A percentile compares a stretch with the other conserved stretches of the same genome.
phyloP scores from a whole-genome alignment of 2,888 invertebrate genomes.

The Chydorus sphaericus region DNA sequence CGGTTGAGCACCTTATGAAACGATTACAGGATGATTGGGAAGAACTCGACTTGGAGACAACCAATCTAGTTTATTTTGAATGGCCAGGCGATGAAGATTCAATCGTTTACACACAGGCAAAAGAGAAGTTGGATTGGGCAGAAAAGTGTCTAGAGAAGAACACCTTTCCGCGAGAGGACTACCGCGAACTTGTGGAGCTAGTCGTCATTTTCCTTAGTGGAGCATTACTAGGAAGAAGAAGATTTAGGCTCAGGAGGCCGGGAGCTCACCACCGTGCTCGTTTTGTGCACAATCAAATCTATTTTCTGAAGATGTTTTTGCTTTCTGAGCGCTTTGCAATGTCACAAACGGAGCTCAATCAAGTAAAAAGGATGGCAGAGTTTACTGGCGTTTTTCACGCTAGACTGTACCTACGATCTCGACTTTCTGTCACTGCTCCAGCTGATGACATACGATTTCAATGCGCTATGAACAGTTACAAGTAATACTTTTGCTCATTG shows the following conservation, averaged over 20 bases:
- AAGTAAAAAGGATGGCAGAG: neutral
- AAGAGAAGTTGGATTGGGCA: neutral
- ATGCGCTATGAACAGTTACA: neutral
- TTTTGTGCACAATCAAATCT: conserved; percentile 1
- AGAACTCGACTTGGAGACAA: neutral
- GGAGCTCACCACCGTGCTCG: neutral
- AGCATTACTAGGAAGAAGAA: neutral
- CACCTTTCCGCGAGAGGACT: neutral
- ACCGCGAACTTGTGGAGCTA: neutral
- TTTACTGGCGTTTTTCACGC: neutral
- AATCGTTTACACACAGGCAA: neutral
- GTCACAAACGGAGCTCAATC: neutral
- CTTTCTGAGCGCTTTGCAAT: neutral
- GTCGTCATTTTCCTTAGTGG: neutral
- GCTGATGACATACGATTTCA: neutral
- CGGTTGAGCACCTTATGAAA: neutral
- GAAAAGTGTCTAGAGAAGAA: neutral
- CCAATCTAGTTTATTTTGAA: neutral
- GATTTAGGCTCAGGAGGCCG: neutral
- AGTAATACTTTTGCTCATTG: no score
- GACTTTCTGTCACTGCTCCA: neutral
- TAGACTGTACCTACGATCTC: neutral
- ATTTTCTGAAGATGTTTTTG: neutral
- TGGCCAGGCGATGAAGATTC: no score
- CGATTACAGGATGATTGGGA: neutral